phyloP scores from a whole-genome alignment of 2,113 vertebrate genomes.

The Chloebia gouldiae region DNA sequence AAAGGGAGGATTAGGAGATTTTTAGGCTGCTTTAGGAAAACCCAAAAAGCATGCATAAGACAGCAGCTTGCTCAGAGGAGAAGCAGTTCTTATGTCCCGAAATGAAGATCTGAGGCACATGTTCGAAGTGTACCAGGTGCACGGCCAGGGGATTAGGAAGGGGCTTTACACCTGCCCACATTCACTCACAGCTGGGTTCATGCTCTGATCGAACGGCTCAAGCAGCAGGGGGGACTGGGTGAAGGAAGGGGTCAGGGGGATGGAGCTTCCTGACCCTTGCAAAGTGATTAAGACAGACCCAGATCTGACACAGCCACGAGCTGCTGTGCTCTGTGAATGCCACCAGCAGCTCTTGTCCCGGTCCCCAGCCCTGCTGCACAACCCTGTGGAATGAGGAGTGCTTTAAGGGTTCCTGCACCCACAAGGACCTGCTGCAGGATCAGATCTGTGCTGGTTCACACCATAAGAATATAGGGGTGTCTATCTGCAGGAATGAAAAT shows the following conservation, averaged over 20 bases:
- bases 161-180: constrained; percentile 9
- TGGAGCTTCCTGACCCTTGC: neutral
- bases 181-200: neutral
- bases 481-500: neutral
- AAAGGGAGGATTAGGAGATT: constrained; percentile 7
- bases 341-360: neutral
- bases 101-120: constrained; percentile 16
- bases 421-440: neutral
- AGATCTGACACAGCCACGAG: neutral
- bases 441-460: neutral
- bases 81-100: neutral
- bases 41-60: neutral
- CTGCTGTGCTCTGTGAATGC: fast-evolving
- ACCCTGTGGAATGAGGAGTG: neutral
- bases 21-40: constrained; percentile 14
- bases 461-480: neutral
- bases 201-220: neutral
- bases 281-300: neutral
- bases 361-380: neutral
- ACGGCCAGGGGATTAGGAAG: neutral
- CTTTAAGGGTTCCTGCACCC: neutral
- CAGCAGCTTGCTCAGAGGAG: neutral
- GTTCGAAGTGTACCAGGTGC: constrained; percentile 10
- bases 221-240: neutral
- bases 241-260: neutral